These are phyloP conservation scores for Xiphophorus hellerii DNA, from an alignment of 2,113 vertebrate genomes.

Conservation along the genomic window DNA sequence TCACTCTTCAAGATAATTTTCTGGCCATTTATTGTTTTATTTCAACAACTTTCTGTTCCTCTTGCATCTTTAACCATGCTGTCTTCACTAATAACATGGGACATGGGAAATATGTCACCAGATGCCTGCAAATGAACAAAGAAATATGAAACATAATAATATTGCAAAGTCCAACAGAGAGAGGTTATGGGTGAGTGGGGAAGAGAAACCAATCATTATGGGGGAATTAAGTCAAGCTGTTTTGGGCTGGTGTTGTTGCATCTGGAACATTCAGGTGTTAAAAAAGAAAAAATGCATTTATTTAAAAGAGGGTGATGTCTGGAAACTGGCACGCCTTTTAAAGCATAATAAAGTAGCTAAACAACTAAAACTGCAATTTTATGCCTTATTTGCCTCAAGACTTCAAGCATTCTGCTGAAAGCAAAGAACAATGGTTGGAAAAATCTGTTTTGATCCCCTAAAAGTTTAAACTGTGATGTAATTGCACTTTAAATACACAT, in stretches of 20 bases:
- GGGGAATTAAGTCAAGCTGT: background rate
- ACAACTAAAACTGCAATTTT: background rate
- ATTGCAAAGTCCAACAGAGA: background rate
- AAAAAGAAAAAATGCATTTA: background rate
- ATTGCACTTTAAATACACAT: background rate
- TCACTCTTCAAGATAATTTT: slow-evolving; percentile 33
- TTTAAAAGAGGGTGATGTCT: background rate
- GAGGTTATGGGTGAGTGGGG: background rate
- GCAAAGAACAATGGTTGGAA: background rate
- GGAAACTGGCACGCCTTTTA: background rate
- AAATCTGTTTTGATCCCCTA: background rate
- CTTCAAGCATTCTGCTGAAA: background rate
- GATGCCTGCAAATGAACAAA: background rate
- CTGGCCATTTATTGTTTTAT: slow-evolving; percentile 20
- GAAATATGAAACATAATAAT: background rate
- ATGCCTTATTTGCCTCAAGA: background rate
- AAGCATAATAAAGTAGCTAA: no score
- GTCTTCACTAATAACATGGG: slow-evolving; percentile 36
- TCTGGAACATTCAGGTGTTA: background rate
- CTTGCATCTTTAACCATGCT: slow-evolving; percentile 50
- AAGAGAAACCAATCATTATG: background rate
- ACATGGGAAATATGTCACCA: slow-evolving; percentile 12
- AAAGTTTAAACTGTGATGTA: background rate
- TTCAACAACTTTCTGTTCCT: slow-evolving; percentile 33
- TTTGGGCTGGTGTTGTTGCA: background rate